Conservation (phyloP, 2,113 vertebrate genomes). For the Dryoscopus gambensis region DNA sequence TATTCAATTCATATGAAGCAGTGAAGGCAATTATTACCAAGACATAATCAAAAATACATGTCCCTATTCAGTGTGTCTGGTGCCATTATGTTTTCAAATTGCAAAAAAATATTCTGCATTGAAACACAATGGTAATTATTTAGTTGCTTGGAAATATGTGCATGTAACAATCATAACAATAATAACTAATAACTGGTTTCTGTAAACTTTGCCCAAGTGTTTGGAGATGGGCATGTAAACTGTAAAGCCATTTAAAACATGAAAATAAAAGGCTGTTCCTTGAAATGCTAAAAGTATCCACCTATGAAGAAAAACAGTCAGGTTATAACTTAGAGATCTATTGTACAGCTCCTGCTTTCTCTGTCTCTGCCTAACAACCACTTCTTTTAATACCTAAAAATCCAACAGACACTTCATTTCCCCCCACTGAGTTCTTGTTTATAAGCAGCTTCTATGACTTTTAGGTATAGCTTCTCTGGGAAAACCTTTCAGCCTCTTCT, state of each 20-base stretch:
- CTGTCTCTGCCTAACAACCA: background rate
- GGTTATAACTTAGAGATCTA: background rate
- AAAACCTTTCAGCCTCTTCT: background rate
- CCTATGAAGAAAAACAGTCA: background rate
- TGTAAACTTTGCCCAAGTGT: background rate
- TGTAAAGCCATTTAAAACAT: background rate
- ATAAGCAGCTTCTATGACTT: background rate
- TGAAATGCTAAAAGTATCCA: background rate
- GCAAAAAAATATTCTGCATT: constrained; percentile 39
- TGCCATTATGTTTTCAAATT: constrained; percentile 64
- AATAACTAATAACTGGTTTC: background rate
- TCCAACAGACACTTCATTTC: background rate
- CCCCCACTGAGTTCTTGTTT: background rate
- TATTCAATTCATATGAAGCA: background rate
- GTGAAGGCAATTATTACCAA: background rate
- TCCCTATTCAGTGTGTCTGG: constrained; percentile 37
- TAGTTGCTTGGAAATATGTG: constrained; percentile 30
- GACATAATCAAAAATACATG: background rate
- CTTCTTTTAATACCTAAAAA: background rate
- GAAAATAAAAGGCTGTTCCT: background rate
- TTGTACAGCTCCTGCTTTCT: background rate
- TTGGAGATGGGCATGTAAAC: background rate
- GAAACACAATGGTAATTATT: constrained; percentile 53
- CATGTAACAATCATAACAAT: background rate
- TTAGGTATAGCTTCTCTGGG: background rate